phyloP scores from a whole-genome alignment of 2,113 vertebrate genomes.

The Callipepla squamata region DNA sequence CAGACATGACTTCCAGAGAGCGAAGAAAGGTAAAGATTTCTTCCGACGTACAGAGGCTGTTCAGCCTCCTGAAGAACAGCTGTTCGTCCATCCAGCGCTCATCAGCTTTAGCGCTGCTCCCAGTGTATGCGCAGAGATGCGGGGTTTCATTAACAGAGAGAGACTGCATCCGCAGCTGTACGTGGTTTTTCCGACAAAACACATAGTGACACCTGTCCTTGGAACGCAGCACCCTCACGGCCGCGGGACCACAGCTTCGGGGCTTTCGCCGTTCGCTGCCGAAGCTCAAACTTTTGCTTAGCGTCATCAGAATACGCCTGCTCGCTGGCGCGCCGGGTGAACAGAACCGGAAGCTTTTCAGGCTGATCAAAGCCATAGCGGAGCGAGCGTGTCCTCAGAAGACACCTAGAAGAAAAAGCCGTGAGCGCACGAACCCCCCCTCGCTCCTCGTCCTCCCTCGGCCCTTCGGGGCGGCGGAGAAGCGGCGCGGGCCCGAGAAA shows the following conservation, averaged over 20 bases:
- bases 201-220: constrained; percentile 14
- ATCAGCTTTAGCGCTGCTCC: constrained; percentile 41
- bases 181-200: constrained; percentile 49
- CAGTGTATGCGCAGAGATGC: constrained; percentile 50
- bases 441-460: background rate
- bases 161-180: constrained; percentile 67
- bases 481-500: no score
- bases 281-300: constrained; percentile 34
- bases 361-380: constrained; percentile 70
- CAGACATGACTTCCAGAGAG: constrained; percentile 74
- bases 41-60: constrained; percentile 66
- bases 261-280: background rate
- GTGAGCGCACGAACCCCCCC: background rate
- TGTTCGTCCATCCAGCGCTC: constrained; percentile 69
- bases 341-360: constrained; percentile 45
- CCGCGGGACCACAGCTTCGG: background rate
- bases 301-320: constrained; percentile 7
- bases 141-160: constrained; percentile 60
- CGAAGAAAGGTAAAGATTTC: constrained; percentile 82
- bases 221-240: background rate
- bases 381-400: background rate
- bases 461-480: no score
- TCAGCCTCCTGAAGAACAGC: constrained; percentile 67
- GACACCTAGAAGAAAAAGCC: background rate
- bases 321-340: background rate